Conservation (phyloP, 1,140 invertebrate genomes). For the Drosophila ananassae region DNA sequence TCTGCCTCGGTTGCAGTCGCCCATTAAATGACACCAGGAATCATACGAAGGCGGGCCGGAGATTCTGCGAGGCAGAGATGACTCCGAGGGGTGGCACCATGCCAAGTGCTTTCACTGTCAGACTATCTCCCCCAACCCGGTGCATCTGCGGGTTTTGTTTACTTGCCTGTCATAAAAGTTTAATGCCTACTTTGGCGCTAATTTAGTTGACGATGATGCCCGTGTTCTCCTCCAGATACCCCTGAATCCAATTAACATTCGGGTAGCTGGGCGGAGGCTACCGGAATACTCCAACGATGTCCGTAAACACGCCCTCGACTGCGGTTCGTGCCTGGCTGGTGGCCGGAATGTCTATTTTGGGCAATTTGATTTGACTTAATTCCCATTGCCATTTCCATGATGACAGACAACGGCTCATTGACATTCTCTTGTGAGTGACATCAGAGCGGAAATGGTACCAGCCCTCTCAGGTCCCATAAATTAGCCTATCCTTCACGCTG, state of each 20-base stretch:
- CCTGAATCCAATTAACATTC: slow-evolving; percentile 40
- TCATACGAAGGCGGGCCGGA: slow-evolving; percentile 37
- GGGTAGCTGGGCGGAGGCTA: slow-evolving; percentile 10
- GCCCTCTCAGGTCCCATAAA: slow-evolving; percentile 29
- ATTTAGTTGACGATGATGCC: slow-evolving; percentile 68
- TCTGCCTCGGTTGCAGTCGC: slow-evolving; percentile 61
- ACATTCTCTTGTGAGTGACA: slow-evolving; percentile 38
- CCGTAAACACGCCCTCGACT: slow-evolving; percentile 19
- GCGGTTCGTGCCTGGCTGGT: slow-evolving; percentile 28
- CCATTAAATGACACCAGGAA: slow-evolving; percentile 76
- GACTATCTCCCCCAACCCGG: background rate
- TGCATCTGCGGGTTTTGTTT: slow-evolving; percentile 59
- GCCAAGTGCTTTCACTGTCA: slow-evolving; percentile 60
- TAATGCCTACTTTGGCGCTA: slow-evolving; percentile 80
- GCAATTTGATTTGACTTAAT: slow-evolving; percentile 53
- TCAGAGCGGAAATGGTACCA: slow-evolving; percentile 6
- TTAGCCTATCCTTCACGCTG: slow-evolving; percentile 6
- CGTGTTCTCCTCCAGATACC: slow-evolving; percentile 24
- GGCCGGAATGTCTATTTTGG: slow-evolving; percentile 35
- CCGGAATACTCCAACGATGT: slow-evolving; percentile 25
- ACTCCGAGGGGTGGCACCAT: slow-evolving; percentile 22
- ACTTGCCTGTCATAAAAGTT: slow-evolving; percentile 74
- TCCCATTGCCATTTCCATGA: slow-evolving; percentile 53
- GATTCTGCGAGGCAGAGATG: background rate
- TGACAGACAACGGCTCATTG: slow-evolving; percentile 47